These are phyloP conservation scores for Zaprionus obscuricornis DNA, from an alignment of 2,888 invertebrate species.

Conservation along the genomic window DNA sequence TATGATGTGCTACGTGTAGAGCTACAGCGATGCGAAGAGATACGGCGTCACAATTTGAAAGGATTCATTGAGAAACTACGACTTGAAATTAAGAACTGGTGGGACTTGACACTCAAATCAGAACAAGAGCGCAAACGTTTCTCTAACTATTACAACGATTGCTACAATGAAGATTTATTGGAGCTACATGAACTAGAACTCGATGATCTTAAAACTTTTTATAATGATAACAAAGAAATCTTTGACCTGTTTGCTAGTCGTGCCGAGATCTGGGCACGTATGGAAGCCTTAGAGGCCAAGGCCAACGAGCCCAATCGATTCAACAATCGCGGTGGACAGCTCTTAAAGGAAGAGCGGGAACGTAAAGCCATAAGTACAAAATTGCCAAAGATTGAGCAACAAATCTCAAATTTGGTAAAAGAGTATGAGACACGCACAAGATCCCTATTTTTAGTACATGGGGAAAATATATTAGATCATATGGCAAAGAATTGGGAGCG, in stretches of 20 bases:
- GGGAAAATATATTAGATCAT: constrained; percentile 86
- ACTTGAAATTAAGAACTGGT: constrained; percentile 88
- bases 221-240: constrained; percentile 87
- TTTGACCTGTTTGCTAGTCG: constrained; percentile 88
- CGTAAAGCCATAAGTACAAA: constrained; percentile 89
- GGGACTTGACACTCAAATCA: constrained; percentile 91
- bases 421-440: constrained; percentile 85
- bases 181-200: constrained; percentile 91
- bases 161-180: constrained; percentile 91
- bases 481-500: constrained; percentile 87
- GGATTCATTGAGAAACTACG: constrained; percentile 86
- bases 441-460: constrained; percentile 86
- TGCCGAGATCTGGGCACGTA: constrained; percentile 89
- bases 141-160: constrained; percentile 87
- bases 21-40: constrained; percentile 89
- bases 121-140: constrained; percentile 86
- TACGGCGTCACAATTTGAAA: constrained; percentile 91
- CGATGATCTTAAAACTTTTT: constrained; percentile 87
- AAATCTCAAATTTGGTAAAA: constrained; percentile 85
- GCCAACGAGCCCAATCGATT: constrained; percentile 92
- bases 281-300: constrained; percentile 89
- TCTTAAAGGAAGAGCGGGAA: constrained; percentile 93
- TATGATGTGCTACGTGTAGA: constrained; percentile 85
- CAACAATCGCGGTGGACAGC: constrained; percentile 93
- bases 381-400: constrained; percentile 89